Evolutionary conservation across 2,113 vertebrate species (phyloP).

Genomic region (Rhinolophus sinicus): DNA sequence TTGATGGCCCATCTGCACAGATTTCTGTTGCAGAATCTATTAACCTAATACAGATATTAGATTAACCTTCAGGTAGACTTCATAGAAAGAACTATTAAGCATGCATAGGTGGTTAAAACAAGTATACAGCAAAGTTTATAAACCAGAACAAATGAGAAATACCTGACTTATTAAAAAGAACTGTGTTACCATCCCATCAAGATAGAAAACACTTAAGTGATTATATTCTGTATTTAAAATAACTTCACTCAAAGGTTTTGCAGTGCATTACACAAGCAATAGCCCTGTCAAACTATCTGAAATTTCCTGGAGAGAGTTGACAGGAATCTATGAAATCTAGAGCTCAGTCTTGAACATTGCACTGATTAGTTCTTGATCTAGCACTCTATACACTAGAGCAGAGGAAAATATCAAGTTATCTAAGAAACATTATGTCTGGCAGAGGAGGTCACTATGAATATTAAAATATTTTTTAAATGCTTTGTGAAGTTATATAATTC

Average conservation of each 20-base stretch:
- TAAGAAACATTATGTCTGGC: conserved; percentile 42
- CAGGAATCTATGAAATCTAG: conserved; percentile 47
- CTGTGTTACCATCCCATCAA: conserved; percentile 48
- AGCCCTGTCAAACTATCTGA: conserved; percentile 15
- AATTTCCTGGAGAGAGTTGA: conserved; percentile 64
- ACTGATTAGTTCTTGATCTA: conserved; percentile 37
- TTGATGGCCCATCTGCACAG: conserved; percentile 53
- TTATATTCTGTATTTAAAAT: conserved; percentile 71
- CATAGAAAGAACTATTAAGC: conserved; percentile 62
- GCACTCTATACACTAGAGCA: not conserved
- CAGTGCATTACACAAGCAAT: conserved; percentile 71
- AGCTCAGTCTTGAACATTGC: conserved; percentile 47
- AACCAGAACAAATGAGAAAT: conserved; percentile 72
- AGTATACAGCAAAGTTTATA: conserved; percentile 67
- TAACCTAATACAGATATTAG: conserved; percentile 68
- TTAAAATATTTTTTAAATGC: conserved; percentile 59
- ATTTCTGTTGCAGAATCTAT: conserved; percentile 71
- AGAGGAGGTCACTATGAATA: not conserved
- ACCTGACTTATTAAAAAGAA: conserved; percentile 43
- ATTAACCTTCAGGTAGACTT: conserved; percentile 70
- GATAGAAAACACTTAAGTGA: conserved; percentile 63
- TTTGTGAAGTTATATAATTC: not conserved
- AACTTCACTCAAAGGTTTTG: conserved; percentile 51
- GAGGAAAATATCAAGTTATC: conserved; percentile 68
- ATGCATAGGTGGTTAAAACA: conserved; percentile 64